phyloP scores from a whole-genome alignment of 2,797 vertebrate genomes.

The Taeniopygia guttata region DNA sequence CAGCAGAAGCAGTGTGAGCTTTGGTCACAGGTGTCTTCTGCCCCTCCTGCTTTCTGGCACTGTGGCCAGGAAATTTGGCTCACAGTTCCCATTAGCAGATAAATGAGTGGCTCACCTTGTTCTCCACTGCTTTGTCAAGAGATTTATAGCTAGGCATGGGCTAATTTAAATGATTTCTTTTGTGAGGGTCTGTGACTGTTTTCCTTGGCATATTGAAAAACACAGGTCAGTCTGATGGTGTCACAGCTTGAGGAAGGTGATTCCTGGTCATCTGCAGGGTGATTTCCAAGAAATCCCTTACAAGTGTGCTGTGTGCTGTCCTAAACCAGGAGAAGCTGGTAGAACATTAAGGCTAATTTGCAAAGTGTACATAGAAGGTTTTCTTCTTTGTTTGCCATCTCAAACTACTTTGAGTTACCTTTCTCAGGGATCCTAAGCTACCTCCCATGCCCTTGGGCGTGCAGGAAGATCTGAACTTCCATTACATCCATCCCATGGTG shows the following conservation, averaged over 20 bases:
- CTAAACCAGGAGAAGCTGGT: neutral
- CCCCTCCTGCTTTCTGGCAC: constrained; percentile 54
- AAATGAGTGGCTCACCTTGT: constrained; percentile 60
- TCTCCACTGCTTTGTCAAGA: constrained; percentile 14
- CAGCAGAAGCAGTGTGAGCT: constrained; percentile 14
- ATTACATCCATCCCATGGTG: neutral
- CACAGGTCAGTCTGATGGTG: neutral
- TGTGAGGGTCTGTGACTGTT: neutral
- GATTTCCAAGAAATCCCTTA: neutral
- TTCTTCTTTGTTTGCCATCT: neutral
- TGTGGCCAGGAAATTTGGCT: neutral
- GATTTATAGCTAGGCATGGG: constrained; percentile 54
- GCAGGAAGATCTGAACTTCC: neutral
- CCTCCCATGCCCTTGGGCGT: neutral
- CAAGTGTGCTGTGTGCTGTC: neutral
- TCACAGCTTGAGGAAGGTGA: neutral
- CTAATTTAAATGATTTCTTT: neutral
- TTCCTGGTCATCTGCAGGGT: neutral
- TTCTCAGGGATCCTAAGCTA: neutral
- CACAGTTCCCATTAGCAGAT: constrained; percentile 55
- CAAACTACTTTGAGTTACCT: neutral
- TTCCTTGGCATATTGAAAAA: neutral
- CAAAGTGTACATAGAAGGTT: neutral
- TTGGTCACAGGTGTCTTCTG: constrained; percentile 42
- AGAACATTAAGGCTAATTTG: neutral